Evolutionary conservation across 2,113 vertebrate species (phyloP), one percentile per base, ranked within the genome.

Genomic region (Pelecanoides urinatrix): DNA sequence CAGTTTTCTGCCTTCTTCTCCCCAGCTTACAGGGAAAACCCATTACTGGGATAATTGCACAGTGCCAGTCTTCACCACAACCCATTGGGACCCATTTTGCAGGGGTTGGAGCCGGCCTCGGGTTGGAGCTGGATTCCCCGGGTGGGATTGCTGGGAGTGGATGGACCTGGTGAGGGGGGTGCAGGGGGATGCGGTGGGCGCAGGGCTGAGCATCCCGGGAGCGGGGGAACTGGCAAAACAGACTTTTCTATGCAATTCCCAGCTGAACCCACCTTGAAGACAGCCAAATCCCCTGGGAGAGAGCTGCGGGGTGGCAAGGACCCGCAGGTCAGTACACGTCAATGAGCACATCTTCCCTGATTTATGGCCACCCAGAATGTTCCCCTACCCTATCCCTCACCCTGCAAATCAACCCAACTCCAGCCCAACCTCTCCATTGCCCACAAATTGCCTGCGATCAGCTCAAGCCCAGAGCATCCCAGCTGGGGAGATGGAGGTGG

Each of bases 251-350:
- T 40, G n/a, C 10, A 25, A 11, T 75, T 84, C 78, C 62, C 20
- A 23, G 55, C 8, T 65, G 44, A 72, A 34, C 23, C 26, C 80
- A n/a, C 6, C 4, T n/a, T 22, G 26, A 34, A 10, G 30, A 16
- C 1, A 11, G 23, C 45, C 47, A 63, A 3, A 6, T 6, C 6
- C 20, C 5, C 5, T 2, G 1, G 32, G 13, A 21, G 15, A 42
- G 13, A 71, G 11, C 16, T n/a, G 40, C 2, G 1, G 59, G 20
- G 34, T 16, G 45, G 7, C 15, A n/a, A 50, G 44, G 25, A 61
- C 13, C 17, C 1, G 0, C 65, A n/a, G 27, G 16, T 36, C 11
- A 29, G 11, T 23, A 29, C 81, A 30, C 2, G 2, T 1, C 45
- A n/a, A 5, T 32, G 17, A 71, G 20, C 29, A 29, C 10, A 0